phyloP scores from a whole-genome alignment of 2,113 vertebrate species.

The Bostrychus sinensis region DNA sequence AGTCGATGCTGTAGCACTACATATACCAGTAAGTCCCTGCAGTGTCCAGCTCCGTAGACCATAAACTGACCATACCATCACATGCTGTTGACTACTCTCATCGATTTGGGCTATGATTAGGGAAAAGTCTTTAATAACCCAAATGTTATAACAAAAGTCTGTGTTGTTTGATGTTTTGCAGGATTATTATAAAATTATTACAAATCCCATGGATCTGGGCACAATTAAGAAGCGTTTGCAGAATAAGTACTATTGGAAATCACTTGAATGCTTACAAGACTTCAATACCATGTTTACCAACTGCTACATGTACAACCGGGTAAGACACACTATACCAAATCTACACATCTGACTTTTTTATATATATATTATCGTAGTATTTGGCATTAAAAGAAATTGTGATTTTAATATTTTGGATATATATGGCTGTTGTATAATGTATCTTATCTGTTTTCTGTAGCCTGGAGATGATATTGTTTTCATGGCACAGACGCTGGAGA shows the following conservation, averaged over 20 bases:
- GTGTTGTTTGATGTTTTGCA: conserved; percentile 61
- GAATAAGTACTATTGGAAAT: conserved; percentile 88
- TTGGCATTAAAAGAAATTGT: not conserved
- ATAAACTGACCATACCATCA: not conserved
- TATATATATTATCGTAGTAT: too few species aligned
- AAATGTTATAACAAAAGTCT: too few species aligned
- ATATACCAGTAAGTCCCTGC: conserved; percentile 93
- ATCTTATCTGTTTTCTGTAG: conserved; percentile 70
- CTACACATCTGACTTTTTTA: too few species aligned
- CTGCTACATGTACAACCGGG: conserved; percentile 93
- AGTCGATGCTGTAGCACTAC: conserved; percentile 89
- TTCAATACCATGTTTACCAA: conserved; percentile 93
- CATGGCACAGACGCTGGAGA: conserved; percentile 92
- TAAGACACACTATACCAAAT: conserved; percentile 43
- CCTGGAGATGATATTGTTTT: conserved; percentile 90
- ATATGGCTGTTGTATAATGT: not conserved
- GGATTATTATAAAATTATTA: conserved; percentile 95
- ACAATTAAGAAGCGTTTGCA: conserved; percentile 92
- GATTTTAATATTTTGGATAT: not conserved
- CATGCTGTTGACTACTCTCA: not conserved
- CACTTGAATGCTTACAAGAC: conserved; percentile 88
- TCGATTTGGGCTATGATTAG: not conserved
- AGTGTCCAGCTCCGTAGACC: too few species aligned
- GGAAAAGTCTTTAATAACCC: too few species aligned
- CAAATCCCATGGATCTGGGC: conserved; percentile 91